phyloP scores from a whole-genome alignment of 2,888 invertebrate genomes.

The Drosophila koepferae region DNA sequence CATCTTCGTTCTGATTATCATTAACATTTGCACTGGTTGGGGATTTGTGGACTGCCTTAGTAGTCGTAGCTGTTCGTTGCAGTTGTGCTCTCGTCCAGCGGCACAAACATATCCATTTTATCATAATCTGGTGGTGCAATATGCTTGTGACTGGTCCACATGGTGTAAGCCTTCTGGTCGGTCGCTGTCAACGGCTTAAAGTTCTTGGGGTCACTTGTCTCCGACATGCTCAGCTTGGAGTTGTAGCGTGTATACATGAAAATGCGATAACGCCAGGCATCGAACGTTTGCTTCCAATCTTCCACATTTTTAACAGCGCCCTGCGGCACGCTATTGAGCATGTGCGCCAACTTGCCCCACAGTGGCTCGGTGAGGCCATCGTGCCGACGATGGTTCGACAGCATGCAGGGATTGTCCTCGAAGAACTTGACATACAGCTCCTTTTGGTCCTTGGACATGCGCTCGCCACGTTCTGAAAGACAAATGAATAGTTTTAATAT shows the following conservation, averaged over 20 bases:
- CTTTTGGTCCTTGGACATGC: constrained; percentile 83
- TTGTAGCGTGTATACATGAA: constrained; percentile 84
- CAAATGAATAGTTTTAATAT: background rate
- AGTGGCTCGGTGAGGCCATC: constrained; percentile 79
- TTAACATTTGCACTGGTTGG: constrained; percentile 59
- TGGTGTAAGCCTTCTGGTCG: constrained; percentile 82
- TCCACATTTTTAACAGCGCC: constrained; percentile 83
- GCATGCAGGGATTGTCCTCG: constrained; percentile 82
- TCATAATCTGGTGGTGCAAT: constrained; percentile 78
- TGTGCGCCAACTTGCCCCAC: constrained; percentile 79
- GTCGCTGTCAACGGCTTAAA: constrained; percentile 82
- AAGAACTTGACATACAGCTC: constrained; percentile 82
- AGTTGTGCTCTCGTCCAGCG: constrained; percentile 76
- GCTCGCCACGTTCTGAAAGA: constrained; percentile 79
- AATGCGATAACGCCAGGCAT: constrained; percentile 83
- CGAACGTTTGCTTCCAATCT: constrained; percentile 83
- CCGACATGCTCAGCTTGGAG: constrained; percentile 80
- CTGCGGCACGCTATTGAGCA: constrained; percentile 82
- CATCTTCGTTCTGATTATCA: constrained; percentile 50
- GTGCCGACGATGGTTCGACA: constrained; percentile 80
- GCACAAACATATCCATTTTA: constrained; percentile 81
- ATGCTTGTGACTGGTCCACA: constrained; percentile 83
- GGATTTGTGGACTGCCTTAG: constrained; percentile 36
- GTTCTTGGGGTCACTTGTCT: constrained; percentile 81
- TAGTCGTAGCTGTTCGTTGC: constrained; percentile 81